Evolutionary conservation across 2,888 invertebrate species (phyloP).

Genomic region (Harpalus rubripes): DNA sequence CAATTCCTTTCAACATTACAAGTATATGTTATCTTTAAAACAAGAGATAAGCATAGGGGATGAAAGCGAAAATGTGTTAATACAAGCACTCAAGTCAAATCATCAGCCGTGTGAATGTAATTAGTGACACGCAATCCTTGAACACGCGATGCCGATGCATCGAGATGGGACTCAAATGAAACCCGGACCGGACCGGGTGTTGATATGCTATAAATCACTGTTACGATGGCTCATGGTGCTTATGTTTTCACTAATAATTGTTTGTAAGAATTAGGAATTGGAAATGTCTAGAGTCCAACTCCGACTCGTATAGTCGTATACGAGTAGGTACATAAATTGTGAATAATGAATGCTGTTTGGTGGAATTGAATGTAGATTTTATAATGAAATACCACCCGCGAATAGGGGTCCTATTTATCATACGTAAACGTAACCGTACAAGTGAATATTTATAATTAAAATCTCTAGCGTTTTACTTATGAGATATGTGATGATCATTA

Average conservation of each 20-base stretch:
- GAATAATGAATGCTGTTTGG: constrained; percentile 53
- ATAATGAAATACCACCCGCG: constrained; percentile 62
- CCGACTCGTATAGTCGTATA: neutral
- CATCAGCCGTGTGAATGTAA: constrained; percentile 55
- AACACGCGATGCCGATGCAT: constrained; percentile 27
- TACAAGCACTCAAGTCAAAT: constrained; percentile 47
- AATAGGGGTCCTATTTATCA: constrained; percentile 61
- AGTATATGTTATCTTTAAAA: constrained; percentile 27
- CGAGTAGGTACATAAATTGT: constrained; percentile 43
- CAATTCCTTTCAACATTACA: neutral
- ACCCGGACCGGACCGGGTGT: neutral
- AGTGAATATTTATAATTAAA: constrained; percentile 66
- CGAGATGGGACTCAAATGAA: neutral
- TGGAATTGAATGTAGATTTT: constrained; percentile 57
- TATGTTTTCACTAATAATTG: constrained; percentile 39
- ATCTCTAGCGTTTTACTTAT: constrained; percentile 55
- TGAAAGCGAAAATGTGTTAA: constrained; percentile 54
- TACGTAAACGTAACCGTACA: constrained; percentile 25
- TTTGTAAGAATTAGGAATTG: constrained; percentile 42
- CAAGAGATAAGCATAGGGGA: constrained; percentile 46
- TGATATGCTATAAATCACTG: constrained; percentile 4
- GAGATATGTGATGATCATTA: constrained; percentile 65
- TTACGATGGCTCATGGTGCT: constrained; percentile 9
- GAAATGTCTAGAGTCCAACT: neutral
- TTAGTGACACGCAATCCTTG: constrained; percentile 45